Evolutionary conservation across 1,140 invertebrate genomes (phyloP).

Genomic region (Glossosoma conforme): DNA sequence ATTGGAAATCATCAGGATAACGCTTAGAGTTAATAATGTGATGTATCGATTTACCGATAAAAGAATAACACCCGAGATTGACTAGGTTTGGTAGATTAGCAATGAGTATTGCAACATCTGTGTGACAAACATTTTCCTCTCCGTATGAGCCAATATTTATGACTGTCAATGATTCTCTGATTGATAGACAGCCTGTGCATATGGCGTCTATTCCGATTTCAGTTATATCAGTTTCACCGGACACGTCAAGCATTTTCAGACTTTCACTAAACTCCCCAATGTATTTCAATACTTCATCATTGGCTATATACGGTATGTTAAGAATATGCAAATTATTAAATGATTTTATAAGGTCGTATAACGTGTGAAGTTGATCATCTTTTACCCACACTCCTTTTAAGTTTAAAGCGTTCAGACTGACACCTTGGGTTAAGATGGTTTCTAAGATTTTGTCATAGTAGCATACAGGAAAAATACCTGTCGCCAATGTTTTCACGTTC

Average conservation of each 20-base stretch:
- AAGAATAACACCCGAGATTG: slow-evolving; percentile 58
- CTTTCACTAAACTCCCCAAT: slow-evolving; percentile 52
- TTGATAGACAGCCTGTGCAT: slow-evolving; percentile 44
- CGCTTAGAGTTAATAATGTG: slow-evolving; percentile 50
- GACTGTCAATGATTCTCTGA: slow-evolving; percentile 51
- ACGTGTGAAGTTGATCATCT: slow-evolving; percentile 58
- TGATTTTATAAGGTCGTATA: slow-evolving; percentile 54
- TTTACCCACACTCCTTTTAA: slow-evolving; percentile 65
- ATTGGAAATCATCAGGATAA: slow-evolving; percentile 48
- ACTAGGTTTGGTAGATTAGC: slow-evolving; percentile 56
- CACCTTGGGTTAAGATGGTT: slow-evolving; percentile 55
- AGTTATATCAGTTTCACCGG: slow-evolving; percentile 59
- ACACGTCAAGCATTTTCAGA: slow-evolving; percentile 57
- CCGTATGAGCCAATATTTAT: slow-evolving; percentile 61
- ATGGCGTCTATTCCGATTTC: slow-evolving; percentile 55
- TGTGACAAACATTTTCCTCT: slow-evolving; percentile 59
- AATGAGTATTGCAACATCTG: slow-evolving; percentile 55
- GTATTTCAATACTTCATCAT: slow-evolving; percentile 59
- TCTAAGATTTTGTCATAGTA: slow-evolving; percentile 62
- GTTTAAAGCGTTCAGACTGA: slow-evolving; percentile 56
- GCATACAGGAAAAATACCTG: slow-evolving; percentile 59
- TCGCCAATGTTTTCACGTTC: slow-evolving; percentile 56
- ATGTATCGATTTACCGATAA: slow-evolving; percentile 55
- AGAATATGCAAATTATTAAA: slow-evolving; percentile 52
- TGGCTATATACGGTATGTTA: slow-evolving; percentile 62